Evolutionary conservation across 2,113 vertebrate genomes (phyloP).

Genomic region (Hydropotes inermis): DNA sequence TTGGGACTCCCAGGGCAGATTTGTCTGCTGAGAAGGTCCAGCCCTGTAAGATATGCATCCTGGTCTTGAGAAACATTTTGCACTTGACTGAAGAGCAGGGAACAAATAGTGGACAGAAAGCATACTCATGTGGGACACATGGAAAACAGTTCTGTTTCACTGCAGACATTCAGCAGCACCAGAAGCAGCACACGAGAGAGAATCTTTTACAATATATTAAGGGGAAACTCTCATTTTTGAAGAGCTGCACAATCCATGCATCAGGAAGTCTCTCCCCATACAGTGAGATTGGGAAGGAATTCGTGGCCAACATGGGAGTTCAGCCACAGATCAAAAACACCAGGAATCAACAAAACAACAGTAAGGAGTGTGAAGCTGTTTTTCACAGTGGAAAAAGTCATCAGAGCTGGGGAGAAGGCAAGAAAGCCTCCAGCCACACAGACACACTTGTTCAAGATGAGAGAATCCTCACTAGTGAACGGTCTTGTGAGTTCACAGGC

Average conservation of each 20-base stretch:
- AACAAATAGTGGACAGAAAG: not conserved
- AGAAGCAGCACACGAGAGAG: not conserved
- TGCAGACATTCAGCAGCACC: not conserved
- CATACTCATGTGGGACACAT: not conserved
- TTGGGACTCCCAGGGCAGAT: not conserved
- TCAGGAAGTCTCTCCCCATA: not conserved
- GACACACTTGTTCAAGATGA: not conserved
- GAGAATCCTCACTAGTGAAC: slow-evolving; percentile 4
- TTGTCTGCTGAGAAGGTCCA: not conserved
- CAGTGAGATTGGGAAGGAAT: not conserved
- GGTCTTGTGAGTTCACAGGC: not conserved
- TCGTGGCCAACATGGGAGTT: not conserved
- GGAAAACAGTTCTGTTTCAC: not conserved
- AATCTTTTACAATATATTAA: not conserved
- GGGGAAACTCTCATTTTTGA: not conserved
- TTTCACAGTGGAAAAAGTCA: not conserved
- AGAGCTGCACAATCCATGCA: not conserved
- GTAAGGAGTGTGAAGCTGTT: not conserved
- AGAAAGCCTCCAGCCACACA: not conserved
- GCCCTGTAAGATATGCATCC: not conserved
- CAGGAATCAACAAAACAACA: not conserved
- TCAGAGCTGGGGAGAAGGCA: not conserved
- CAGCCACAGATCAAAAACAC: not conserved
- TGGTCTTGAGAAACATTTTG: not conserved
- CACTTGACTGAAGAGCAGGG: not conserved